Evolutionary conservation across 2,888 invertebrate species (phyloP).

Genomic region (Seira sanloemensis): DNA sequence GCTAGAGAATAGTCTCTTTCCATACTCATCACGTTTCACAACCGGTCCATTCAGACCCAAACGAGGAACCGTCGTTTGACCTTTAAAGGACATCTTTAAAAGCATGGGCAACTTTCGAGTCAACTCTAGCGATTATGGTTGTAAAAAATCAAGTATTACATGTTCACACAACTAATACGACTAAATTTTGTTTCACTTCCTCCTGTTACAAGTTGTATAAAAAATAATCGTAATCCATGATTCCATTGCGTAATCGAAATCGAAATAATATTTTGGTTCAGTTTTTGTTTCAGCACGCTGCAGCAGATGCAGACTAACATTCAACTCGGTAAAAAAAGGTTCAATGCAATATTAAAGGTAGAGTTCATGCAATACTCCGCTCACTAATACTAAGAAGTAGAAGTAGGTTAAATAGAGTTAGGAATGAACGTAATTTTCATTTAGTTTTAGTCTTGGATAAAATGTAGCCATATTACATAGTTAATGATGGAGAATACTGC

Average conservation of each 20-base stretch:
- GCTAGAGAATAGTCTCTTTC: constrained; percentile 44
- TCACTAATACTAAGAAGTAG: not conserved
- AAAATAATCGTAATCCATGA: not conserved
- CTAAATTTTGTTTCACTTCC: not conserved
- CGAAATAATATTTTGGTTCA: too few relatives aligned
- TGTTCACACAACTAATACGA: constrained; percentile 36
- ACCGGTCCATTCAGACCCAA: constrained; percentile 67
- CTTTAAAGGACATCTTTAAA: constrained; percentile 58
- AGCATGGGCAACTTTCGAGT: constrained; percentile 50
- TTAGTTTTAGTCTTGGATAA: too few relatives aligned
- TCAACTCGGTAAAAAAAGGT: not conserved
- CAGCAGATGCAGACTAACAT: too few relatives aligned
- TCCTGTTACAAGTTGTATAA: not conserved
- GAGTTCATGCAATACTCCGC: not conserved
- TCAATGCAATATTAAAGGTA: not conserved
- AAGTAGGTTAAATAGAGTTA: too few relatives aligned
- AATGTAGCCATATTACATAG: too few relatives aligned
- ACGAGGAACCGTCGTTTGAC: constrained; percentile 69
- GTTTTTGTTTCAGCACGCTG: not conserved
- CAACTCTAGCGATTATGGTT: constrained; percentile 43
- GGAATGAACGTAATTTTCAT: too few relatives aligned
- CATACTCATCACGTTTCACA: constrained; percentile 58
- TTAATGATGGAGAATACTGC: too few relatives aligned
- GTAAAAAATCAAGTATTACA: constrained; percentile 45
- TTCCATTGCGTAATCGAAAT: not conserved